Conservation (phyloP, 2,797 vertebrate species). For the Dallia pectoralis region DNA sequence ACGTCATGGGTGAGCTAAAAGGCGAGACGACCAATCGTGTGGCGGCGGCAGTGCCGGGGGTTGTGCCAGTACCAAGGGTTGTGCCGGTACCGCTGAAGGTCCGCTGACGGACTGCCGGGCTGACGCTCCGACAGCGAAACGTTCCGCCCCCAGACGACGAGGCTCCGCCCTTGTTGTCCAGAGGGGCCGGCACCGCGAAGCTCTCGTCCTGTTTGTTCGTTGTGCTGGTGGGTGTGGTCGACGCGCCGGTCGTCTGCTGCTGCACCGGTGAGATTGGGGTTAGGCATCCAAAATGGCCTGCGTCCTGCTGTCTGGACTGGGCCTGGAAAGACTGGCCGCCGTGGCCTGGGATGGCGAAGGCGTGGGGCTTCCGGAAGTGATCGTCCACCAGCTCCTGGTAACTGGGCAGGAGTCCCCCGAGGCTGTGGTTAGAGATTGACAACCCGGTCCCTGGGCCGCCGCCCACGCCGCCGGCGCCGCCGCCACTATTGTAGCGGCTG, state of each 20-base stretch:
- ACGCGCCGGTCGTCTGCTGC: slow-evolving; percentile 65
- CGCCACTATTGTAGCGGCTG: slow-evolving; percentile 84
- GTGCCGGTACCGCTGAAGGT: slow-evolving; percentile 90
- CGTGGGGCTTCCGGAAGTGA: slow-evolving; percentile 96
- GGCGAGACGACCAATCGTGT: slow-evolving; percentile 82
- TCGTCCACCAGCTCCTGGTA: slow-evolving; percentile 97
- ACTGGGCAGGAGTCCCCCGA: slow-evolving; percentile 86
- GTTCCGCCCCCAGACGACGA: slow-evolving; percentile 79
- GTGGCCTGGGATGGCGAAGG: slow-evolving; percentile 89
- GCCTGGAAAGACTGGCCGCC: slow-evolving; percentile 86
- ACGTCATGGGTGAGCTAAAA: slow-evolving; percentile 88
- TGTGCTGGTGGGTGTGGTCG: slow-evolving; percentile 36
- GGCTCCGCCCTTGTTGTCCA: slow-evolving; percentile 85
- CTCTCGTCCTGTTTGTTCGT: slow-evolving; percentile 89
- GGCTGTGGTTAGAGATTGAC: slow-evolving; percentile 82
- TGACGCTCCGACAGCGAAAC: slow-evolving; percentile 95
- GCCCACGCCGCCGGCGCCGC: slow-evolving; percentile 50
- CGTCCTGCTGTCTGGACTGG: slow-evolving; percentile 78
- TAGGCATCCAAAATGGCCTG: slow-evolving; percentile 85
- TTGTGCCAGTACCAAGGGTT: slow-evolving; percentile 76
- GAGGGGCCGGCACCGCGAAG: slow-evolving; percentile 94
- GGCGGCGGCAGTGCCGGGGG: slow-evolving; percentile 76
- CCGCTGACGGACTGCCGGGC: slow-evolving; percentile 94
- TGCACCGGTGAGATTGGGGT: slow-evolving; percentile 91
- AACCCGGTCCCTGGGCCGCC: slow-evolving; percentile 45